Percentiles rank a stretch among this genome's conserved stretches.
Evolutionary conservation across 2,797 vertebrate genomes (phyloP).

Genomic region (Triplophysa yarkandensis): DNA sequence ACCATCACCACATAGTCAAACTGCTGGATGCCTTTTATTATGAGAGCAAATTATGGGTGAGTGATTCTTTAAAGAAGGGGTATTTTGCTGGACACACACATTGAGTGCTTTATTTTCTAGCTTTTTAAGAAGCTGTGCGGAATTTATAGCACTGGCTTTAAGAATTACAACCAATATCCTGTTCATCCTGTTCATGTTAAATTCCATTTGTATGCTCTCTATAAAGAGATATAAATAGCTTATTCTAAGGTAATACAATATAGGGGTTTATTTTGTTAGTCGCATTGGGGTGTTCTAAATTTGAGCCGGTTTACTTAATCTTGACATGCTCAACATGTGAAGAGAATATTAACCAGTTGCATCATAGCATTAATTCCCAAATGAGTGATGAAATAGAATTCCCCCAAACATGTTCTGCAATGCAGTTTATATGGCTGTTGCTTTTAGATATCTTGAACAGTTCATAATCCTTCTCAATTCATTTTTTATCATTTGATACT

Average conservation of each 20-base stretch:
- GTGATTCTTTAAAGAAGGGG: constrained; percentile 44
- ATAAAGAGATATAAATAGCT: too few relatives aligned
- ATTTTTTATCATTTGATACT: constrained; percentile 1
- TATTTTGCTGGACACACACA: not conserved
- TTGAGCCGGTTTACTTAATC: not conserved
- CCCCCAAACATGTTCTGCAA: not conserved
- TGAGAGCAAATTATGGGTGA: constrained; percentile 96
- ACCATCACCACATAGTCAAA: constrained; percentile 95
- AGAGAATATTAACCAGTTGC: not conserved
- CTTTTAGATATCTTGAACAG: not conserved
- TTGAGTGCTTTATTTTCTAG: too few relatives aligned
- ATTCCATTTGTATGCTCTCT: too few relatives aligned
- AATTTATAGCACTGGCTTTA: too few relatives aligned
- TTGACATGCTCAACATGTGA: not conserved
- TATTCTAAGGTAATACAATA: too few relatives aligned
- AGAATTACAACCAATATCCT: too few relatives aligned
- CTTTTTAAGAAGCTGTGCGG: too few relatives aligned
- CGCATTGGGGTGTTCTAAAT: constrained; percentile 11
- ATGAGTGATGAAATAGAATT: not conserved
- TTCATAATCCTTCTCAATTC: not conserved
- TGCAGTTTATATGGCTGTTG: not conserved
- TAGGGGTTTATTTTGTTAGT: too few relatives aligned
- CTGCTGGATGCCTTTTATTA: constrained; percentile 97
- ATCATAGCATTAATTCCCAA: not conserved
- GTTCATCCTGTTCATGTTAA: too few relatives aligned